Conservation (phyloP, 2,113 vertebrate genomes). For the Notothenia coriiceps region DNA sequence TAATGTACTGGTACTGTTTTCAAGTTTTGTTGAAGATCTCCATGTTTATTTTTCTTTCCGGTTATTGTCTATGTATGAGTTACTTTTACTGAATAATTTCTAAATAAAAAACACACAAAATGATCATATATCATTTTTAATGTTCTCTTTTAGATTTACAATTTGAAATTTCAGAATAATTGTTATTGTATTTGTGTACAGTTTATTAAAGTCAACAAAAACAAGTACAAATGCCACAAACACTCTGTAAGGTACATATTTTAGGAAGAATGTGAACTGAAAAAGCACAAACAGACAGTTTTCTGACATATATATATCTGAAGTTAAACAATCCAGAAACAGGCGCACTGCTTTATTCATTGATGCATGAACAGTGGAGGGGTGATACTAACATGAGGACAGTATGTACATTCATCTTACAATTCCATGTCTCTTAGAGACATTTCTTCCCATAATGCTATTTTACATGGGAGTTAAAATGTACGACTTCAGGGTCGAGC, state of each 20-base stretch:
- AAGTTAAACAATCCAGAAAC: constrained; percentile 75
- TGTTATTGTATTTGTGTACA: constrained; percentile 78
- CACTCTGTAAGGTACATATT: constrained; percentile 77
- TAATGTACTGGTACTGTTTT: not conserved
- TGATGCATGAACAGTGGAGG: constrained; percentile 55
- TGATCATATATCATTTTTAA: constrained; percentile 71
- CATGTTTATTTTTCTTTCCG: not conserved
- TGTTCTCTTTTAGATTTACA: constrained; percentile 70
- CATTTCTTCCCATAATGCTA: constrained; percentile 62
- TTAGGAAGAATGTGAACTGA: constrained; percentile 70
- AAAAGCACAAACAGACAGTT: constrained; percentile 72
- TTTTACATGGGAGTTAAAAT: constrained; percentile 58
- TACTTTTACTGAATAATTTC: not conserved
- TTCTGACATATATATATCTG: constrained; percentile 67
- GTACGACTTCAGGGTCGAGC: constrained; percentile 39
- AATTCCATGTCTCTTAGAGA: constrained; percentile 79
- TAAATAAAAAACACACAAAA: not conserved
- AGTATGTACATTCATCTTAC: constrained; percentile 79
- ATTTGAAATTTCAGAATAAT: constrained; percentile 66
- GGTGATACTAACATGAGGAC: constrained; percentile 46
- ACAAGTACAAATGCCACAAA: constrained; percentile 85
- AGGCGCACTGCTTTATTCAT: constrained; percentile 50
- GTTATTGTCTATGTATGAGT: not conserved
- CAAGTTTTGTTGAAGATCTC: not conserved
- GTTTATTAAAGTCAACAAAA: constrained; percentile 86